Conservation (phyloP, 2,888 invertebrate genomes). For the Apodemia duryi region DNA sequence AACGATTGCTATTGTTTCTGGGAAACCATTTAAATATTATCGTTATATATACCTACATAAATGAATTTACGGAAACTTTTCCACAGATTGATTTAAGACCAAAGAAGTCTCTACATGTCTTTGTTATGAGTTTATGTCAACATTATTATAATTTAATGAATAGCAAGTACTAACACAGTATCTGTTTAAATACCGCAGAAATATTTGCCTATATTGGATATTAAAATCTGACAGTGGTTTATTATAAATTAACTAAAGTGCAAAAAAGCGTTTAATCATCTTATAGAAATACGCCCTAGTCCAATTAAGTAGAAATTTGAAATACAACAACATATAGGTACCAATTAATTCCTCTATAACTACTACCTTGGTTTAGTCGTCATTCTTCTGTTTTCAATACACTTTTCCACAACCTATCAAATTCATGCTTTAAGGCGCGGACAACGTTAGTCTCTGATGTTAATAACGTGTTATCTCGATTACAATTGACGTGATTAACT, state of each 20-base stretch:
- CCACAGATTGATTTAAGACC: no score
- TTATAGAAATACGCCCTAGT: background rate
- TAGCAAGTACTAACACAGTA: background rate
- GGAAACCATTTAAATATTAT: background rate
- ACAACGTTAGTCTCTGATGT: slow-evolving; percentile 47
- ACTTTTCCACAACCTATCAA: slow-evolving; percentile 51
- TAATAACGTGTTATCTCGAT: slow-evolving; percentile 47
- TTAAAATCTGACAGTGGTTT: background rate
- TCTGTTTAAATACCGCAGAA: background rate
- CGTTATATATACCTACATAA: no score
- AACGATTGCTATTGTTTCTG: background rate
- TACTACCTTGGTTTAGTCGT: slow-evolving; percentile 11
- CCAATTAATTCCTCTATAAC: background rate
- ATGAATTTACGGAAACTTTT: no score
- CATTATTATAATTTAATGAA: background rate
- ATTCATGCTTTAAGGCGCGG: slow-evolving; percentile 46
- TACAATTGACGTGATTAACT: slow-evolving; percentile 41
- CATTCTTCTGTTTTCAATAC: background rate
- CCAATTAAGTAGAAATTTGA: background rate
- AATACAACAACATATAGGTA: background rate
- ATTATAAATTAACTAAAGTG: background rate
- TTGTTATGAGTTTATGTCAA: no score
- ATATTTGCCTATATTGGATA: background rate
- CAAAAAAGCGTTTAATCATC: no score
- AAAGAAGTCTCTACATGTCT: no score